phyloP scores from a whole-genome alignment of 1,140 invertebrate species.

The Magallana angulata region DNA sequence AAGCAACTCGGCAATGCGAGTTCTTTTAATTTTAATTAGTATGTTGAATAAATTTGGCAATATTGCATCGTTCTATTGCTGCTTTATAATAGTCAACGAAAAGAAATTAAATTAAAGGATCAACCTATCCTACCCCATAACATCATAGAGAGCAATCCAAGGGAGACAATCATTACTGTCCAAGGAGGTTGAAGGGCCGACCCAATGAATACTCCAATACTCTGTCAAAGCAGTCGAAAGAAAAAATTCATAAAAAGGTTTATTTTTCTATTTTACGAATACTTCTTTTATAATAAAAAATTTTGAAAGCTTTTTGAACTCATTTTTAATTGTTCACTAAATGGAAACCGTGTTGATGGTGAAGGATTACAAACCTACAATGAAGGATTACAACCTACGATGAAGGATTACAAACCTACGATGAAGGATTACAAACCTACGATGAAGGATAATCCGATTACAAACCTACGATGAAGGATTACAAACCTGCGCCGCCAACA shows the following conservation, averaged over 20 bases:
- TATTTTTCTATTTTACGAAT: not conserved
- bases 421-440: too few species aligned
- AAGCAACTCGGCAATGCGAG: too few species aligned
- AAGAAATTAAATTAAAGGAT: too few species aligned
- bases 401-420: too few species aligned
- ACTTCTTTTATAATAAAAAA: not conserved
- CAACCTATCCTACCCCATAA: slow-evolving; percentile 54
- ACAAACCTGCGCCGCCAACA: slow-evolving; percentile 62
- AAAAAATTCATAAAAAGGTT: not conserved
- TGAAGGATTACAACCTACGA: too few species aligned
- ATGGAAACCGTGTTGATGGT: too few species aligned
- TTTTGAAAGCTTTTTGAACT: not conserved
- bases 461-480: slow-evolving; percentile 44
- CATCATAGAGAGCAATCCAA: slow-evolving; percentile 66
- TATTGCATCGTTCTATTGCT: too few species aligned
- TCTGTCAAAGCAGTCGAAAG: slow-evolving; percentile 43
- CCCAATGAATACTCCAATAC: slow-evolving; percentile 63
- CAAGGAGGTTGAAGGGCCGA: slow-evolving; percentile 60
- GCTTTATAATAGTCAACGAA: too few species aligned
- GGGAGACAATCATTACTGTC: slow-evolving; percentile 61
- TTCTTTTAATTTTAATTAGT: too few species aligned
- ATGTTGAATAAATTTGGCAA: too few species aligned
- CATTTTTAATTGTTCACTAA: not conserved
- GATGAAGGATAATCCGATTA: too few species aligned
- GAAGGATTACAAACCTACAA: too few species aligned